Evolutionary conservation across 2,888 invertebrate genomes (phyloP).

Genomic region (Dascillus cervinus): DNA sequence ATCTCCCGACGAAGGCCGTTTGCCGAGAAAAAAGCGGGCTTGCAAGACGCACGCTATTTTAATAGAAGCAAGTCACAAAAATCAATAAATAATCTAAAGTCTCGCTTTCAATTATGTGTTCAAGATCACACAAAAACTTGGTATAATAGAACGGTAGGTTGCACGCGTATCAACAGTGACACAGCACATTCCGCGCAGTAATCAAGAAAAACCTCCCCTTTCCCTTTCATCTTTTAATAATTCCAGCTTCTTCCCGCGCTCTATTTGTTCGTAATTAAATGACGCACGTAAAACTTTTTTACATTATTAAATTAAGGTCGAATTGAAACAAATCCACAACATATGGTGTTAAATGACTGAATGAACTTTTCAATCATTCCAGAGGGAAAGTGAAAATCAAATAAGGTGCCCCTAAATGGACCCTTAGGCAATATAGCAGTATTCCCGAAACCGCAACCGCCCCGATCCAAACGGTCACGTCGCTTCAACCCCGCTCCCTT

Average conservation of each 20-base stretch:
- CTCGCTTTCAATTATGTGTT: conserved; percentile 20
- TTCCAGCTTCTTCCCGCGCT: no score
- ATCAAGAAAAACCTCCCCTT: no score
- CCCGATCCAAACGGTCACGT: conserved; percentile 22
- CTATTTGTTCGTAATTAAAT: no score
- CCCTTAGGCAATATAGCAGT: conserved; percentile 23
- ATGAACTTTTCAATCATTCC: conserved; percentile 23
- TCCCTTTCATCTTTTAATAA: no score
- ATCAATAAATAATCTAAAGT: conserved; percentile 22
- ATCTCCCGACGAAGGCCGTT: no score
- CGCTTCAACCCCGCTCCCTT: no score
- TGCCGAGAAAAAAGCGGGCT: no score
- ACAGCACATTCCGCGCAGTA: no score
- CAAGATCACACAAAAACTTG: no score
- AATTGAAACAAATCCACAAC: conserved; percentile 17
- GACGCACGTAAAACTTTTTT: conserved; percentile 7
- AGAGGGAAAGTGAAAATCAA: conserved; percentile 25
- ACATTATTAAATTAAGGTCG: conserved; percentile 12
- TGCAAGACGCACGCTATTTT: no score
- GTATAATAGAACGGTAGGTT: no score
- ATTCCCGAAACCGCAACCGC: conserved; percentile 22
- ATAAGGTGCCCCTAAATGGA: conserved; percentile 28
- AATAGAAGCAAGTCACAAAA: conserved; percentile 20
- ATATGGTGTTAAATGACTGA: conserved; percentile 18
- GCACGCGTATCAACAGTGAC: no score